These are phyloP conservation scores for Umimayanthus chanpuru DNA, from an alignment of 92 coral and sea anemone genomes.

Conservation along the genomic window DNA sequence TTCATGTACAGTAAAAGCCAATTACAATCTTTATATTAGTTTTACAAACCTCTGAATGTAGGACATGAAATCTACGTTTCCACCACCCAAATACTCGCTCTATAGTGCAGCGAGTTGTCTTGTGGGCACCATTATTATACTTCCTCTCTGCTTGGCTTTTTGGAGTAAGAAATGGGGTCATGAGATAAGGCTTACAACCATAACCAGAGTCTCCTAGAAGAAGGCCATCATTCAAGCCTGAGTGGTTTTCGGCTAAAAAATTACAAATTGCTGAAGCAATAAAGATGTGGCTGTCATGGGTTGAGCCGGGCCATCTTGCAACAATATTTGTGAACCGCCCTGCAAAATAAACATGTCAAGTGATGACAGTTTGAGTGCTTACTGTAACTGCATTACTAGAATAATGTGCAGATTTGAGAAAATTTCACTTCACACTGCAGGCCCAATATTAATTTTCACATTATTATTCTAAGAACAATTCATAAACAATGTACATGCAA, in stretches of 20 bases:
- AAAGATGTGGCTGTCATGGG: slow-evolving; percentile 50
- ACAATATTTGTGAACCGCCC: slow-evolving; percentile 53
- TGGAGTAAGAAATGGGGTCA: slow-evolving; percentile 45
- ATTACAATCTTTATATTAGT: background rate
- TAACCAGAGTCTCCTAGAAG: slow-evolving; percentile 53
- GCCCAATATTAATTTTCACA: too few species aligned
- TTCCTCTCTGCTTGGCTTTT: slow-evolving; percentile 13
- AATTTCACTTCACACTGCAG: too few species aligned
- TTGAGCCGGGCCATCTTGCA: slow-evolving; percentile 54
- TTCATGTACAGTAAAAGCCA: background rate
- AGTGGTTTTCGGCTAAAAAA: slow-evolving; percentile 19
- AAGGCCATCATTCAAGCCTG: slow-evolving; percentile 39
- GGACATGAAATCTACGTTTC: slow-evolving; percentile 50
- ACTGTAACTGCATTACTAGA: too few species aligned
- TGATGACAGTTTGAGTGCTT: too few species aligned
- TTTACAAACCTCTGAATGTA: slow-evolving; percentile 47
- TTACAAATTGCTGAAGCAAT: slow-evolving; percentile 15
- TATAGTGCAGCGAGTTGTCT: slow-evolving; percentile 32
- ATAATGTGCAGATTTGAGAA: too few species aligned
- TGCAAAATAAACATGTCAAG: background rate
- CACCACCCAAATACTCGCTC: slow-evolving; percentile 51
- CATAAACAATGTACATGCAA: too few species aligned
- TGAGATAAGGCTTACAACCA: slow-evolving; percentile 36
- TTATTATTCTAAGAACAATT: too few species aligned
- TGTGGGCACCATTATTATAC: slow-evolving; percentile 35